Evolutionary conservation across 2,888 invertebrate species (phyloP).

Genomic region (Abrostola tripartita): DNA sequence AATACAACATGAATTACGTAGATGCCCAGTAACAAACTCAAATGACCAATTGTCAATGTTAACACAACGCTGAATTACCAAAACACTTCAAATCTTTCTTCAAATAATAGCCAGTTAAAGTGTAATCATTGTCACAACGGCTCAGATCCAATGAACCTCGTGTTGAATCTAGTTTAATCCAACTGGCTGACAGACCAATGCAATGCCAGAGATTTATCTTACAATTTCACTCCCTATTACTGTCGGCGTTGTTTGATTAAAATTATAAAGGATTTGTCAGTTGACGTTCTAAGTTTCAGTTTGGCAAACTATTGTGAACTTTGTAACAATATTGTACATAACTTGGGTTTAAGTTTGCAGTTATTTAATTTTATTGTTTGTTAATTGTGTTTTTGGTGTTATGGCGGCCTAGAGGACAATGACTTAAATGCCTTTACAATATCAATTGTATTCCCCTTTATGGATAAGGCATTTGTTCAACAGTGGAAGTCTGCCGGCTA

Average conservation of each 20-base stretch:
- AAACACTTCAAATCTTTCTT: conserved; percentile 4
- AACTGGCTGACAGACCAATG: conserved; percentile 3
- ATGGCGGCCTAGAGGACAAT: no score
- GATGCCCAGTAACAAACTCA: no score
- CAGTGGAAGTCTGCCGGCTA: no score
- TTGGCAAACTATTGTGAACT: not conserved
- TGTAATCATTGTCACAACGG: conserved; percentile 20
- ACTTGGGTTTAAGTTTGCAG: not conserved
- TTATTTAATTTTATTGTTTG: not conserved
- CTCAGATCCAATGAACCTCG: conserved; percentile 16
- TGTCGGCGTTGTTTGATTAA: conserved; percentile 9
- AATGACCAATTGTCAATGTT: no score
- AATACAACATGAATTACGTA: no score
- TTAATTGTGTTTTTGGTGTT: not conserved
- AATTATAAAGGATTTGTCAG: conserved; percentile 15
- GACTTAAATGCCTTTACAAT: no score
- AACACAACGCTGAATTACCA: not conserved
- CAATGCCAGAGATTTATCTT: conserved; percentile 32
- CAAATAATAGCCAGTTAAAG: conserved; percentile 6
- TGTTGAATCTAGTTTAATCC: conserved; percentile 32
- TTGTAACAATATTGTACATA: not conserved
- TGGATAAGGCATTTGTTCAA: no score
- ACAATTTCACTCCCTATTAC: conserved; percentile 37
- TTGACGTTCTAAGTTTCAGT: not conserved
- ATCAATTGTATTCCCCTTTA: no score